phyloP scores from a whole-genome alignment of 2,797 vertebrate species.

The Acanthornis magna region DNA sequence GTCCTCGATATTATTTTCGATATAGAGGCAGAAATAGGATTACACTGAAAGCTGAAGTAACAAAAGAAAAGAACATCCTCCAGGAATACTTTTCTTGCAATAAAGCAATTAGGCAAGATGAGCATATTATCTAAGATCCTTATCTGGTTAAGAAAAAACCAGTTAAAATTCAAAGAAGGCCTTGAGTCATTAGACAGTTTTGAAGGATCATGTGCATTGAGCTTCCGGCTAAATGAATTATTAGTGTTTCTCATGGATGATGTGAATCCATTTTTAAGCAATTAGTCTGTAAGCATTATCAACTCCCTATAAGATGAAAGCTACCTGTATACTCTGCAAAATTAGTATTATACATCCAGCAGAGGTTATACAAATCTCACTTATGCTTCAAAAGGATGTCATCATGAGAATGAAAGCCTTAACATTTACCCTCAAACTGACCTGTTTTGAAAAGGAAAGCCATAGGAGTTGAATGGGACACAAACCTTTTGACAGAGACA shows the following conservation, averaged over 20 bases:
- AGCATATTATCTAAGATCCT: background rate
- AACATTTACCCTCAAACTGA: background rate
- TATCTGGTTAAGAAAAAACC: background rate
- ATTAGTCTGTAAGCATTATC: slow-evolving; percentile 9
- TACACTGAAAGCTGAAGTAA: slow-evolving; percentile 7
- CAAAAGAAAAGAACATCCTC: slow-evolving; percentile 7
- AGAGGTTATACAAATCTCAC: background rate
- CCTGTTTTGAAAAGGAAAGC: background rate
- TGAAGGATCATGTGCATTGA: background rate
- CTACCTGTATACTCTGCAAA: background rate
- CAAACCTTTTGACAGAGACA: background rate
- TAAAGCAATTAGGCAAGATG: slow-evolving; percentile 9
- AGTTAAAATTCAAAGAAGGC: slow-evolving; percentile 4
- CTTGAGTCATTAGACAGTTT: slow-evolving; percentile 1
- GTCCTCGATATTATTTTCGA: background rate
- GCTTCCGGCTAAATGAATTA: background rate
- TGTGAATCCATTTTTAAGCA: background rate
- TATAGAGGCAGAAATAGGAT: background rate
- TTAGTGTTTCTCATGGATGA: background rate
- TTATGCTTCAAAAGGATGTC: background rate
- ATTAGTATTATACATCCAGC: background rate
- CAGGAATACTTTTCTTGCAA: background rate
- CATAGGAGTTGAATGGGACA: background rate
- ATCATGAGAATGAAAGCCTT: background rate
- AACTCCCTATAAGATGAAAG: background rate